Evolutionary conservation across 2,113 vertebrate species (phyloP), one percentile per base, ranked within the genome.

Genomic region (Dicentrarchus labrax): DNA sequence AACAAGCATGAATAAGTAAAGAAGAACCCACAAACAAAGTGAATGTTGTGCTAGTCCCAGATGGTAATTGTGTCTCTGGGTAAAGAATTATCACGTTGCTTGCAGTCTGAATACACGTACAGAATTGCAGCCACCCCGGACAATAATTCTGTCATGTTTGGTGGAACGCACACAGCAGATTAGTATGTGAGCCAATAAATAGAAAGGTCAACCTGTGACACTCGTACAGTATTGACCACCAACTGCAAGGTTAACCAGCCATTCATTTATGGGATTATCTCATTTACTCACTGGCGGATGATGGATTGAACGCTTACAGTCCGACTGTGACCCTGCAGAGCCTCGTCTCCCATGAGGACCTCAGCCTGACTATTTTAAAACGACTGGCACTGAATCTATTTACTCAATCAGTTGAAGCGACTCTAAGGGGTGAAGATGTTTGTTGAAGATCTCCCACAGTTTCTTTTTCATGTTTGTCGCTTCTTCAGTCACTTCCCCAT

Each of bases 221-320:
- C 73, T 54, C 22, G 57, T 64, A 72, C 60, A 17, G 60, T 78
- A 62, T 80, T 85, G 61, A 84, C 66, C 60, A 65, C 54, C 5
- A 0, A 8, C 36, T 72, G 38, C 8, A 1, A 64, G 57, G 56
- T 84, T 82, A 84, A 86, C 70, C 77, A 80, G 72, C 22, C 64
- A 61, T 73, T 78, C 72, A 68, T 39, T 78, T 17, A 45, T 39
- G 36, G 57, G 79, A 73, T 90, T 68, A 69, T 79, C 16, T 59
- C 36, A 66, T 57, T 71, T 45, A 38, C 38, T 80, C 72, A 39
- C 11, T 57, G 66, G 45, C 15, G 50, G 68, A 72, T 79, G 64
- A 81, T 86, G 79, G 83, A 84, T 84, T 80, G 64, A 76, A 75
- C 19, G 2, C 51, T 82, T 47, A 36, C 56, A 66, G 30, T 64